phyloP scores from a whole-genome alignment of 2,888 invertebrate species.

The Morpho achilles region DNA sequence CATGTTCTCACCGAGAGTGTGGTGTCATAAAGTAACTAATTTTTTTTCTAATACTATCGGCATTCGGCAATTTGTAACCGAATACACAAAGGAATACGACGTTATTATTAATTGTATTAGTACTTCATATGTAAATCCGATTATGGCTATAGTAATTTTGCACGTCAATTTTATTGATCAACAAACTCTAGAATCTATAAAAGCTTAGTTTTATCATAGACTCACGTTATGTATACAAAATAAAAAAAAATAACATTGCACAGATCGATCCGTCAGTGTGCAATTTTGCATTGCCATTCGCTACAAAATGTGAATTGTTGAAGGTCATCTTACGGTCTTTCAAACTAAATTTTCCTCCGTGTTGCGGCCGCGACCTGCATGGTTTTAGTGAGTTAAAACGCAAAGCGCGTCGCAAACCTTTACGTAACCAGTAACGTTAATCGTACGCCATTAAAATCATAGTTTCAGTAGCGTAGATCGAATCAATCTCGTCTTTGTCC shows the following conservation, averaged over 20 bases:
- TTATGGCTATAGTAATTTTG: too few species aligned
- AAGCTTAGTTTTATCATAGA: too few species aligned
- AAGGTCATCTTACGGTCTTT: conserved; percentile 38
- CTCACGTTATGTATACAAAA: conserved; percentile 3
- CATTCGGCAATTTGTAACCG: too few species aligned
- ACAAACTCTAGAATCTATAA: not conserved
- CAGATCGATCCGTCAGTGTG: conserved; percentile 3
- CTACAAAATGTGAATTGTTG: conserved; percentile 58
- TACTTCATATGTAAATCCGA: too few species aligned
- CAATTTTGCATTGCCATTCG: conserved; percentile 50
- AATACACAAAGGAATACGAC: too few species aligned
- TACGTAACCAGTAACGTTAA: conserved; percentile 38
- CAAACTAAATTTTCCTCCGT: conserved; percentile 35
- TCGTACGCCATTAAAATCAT: not conserved
- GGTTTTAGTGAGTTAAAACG: conserved; percentile 21
- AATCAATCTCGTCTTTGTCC: conserved; percentile 4
- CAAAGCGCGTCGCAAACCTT: conserved; percentile 32
- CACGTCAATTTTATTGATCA: not conserved
- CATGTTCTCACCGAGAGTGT: too few species aligned
- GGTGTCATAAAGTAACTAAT: too few species aligned
- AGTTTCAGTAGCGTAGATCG: not conserved
- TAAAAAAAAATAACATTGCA: conserved; percentile 3
- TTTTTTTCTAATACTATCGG: too few species aligned
- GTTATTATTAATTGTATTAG: too few species aligned
- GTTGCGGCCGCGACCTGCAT: conserved; percentile 22